A percentile compares a stretch with the other conserved stretches of the same genome.
Conservation (phyloP, 2,113 vertebrate genomes). For the Pycnonotus jocosus region DNA sequence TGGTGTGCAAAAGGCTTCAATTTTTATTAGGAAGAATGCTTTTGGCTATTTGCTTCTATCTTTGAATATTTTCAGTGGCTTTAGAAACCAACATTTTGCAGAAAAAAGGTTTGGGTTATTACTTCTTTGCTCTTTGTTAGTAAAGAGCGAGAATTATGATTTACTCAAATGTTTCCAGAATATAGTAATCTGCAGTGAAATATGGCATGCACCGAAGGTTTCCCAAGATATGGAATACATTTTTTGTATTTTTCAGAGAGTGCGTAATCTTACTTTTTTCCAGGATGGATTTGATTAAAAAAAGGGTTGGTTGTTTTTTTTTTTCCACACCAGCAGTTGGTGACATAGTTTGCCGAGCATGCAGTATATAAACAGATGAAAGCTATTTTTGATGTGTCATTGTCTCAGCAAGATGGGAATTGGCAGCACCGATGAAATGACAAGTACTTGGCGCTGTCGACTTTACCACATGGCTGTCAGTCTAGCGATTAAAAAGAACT, state of each 20-base stretch:
- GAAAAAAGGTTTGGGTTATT: not conserved
- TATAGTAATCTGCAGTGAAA: not conserved
- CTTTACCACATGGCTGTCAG: constrained; percentile 55
- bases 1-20: not conserved
- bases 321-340: constrained; percentile 35
- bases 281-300: not conserved
- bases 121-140: not conserved
- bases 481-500: constrained; percentile 58
- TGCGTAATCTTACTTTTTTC: not conserved
- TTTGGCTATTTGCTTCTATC: not conserved
- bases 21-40: not conserved
- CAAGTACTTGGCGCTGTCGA: constrained; percentile 49
- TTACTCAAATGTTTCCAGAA: not conserved
- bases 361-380: constrained; percentile 60
- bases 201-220: not conserved
- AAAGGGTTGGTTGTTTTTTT: not conserved
- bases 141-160: not conserved
- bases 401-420: constrained; percentile 61
- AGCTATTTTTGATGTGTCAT: constrained; percentile 65
- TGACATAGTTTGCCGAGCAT: constrained; percentile 52
- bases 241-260: not conserved
- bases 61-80: not conserved
- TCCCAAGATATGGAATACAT: not conserved
- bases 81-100: not conserved
- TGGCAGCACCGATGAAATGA: constrained; percentile 52